Evolutionary conservation across 2,797 vertebrate genomes (phyloP).

Genomic region (Gymnoscopelus braueri): DNA sequence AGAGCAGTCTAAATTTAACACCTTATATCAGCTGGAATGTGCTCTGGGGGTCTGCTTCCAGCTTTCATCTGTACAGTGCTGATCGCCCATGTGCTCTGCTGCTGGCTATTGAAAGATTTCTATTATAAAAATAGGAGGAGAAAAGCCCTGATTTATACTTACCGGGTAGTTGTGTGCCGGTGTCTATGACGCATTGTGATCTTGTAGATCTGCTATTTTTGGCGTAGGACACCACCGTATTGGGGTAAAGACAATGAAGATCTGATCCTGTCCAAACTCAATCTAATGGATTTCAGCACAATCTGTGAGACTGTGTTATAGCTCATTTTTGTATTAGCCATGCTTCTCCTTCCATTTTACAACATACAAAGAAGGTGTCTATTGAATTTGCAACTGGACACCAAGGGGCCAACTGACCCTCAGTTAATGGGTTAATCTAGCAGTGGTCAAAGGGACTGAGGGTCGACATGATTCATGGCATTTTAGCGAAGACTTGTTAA

Average conservation of each 20-base stretch:
- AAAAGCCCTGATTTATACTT: constrained; percentile 8
- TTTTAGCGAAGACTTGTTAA: constrained; percentile 33
- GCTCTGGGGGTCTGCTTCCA: constrained; percentile 57
- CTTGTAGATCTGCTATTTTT: too few species aligned
- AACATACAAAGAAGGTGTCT: neutral
- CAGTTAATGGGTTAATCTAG: constrained; percentile 30
- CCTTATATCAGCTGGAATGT: constrained; percentile 79
- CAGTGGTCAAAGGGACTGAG: constrained; percentile 34
- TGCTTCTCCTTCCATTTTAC: constrained; percentile 1
- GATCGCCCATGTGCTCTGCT: constrained; percentile 57
- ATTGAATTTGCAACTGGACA: constrained; percentile 23
- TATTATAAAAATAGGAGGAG: constrained; percentile 67
- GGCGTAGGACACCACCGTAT: too few species aligned
- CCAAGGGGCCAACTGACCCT: constrained; percentile 11
- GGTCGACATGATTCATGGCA: neutral
- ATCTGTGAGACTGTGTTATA: neutral
- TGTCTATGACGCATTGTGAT: too few species aligned
- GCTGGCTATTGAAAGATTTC: constrained; percentile 51
- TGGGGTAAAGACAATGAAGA: constrained; percentile 50
- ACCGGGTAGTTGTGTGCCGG: too few species aligned
- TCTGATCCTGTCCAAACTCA: constrained; percentile 54
- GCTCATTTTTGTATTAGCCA: constrained; percentile 20
- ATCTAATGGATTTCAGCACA: constrained; percentile 53
- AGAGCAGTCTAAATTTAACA: constrained; percentile 81
- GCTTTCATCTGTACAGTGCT: constrained; percentile 66